Evolutionary conservation across 2,113 vertebrate genomes (phyloP), one percentile per base, ranked within the genome.

Genomic region (Aplodontia rufa): DNA sequence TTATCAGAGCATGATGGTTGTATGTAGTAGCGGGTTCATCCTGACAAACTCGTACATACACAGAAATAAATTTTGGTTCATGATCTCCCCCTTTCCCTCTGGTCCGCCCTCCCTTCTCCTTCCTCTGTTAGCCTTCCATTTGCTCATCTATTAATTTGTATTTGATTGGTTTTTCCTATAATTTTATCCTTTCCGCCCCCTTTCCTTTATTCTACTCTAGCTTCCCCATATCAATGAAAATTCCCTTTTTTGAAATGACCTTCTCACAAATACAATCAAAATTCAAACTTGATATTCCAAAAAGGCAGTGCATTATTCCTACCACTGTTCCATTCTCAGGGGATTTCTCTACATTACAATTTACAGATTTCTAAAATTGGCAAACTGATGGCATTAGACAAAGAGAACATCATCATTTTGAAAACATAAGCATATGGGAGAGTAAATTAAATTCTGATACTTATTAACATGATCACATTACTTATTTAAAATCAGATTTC

Each of bases 251-350:
- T 87, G 53, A 17, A 22, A 35, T 78, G 51, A 90, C 13, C 49
- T 86, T 49, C 74, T 87, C 37, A 91, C 53, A 91, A 72, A 90
- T n/a, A 60, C 32, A 80, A 84, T 68, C 10, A n/a, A 76, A 81
- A 60, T 80, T 96, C 51, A 96, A 88, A 93, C 9, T 4, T 86
- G 42, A 91, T 64, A 53, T 80, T 86, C 6, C 22, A 91, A 8
- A 72, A 62, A 93, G 11, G 26, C 9, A 82, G n/a, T 69, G 22
- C 1, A 37, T 37, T 28, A 24, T 72, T 89, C 28, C 14, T 49
- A 45, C 1, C 88, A 51, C 55, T 84, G 35, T 72, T 94, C 6
- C 45, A 8, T 42, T 82, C 0, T 75, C 1, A 24, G 35, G 22
- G 78, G 17, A 28, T 71, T 89, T 88, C 19, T 72, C 17, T 60